Conservation (phyloP, 1,140 invertebrate species). For the Eurosta solidaginis region DNA sequence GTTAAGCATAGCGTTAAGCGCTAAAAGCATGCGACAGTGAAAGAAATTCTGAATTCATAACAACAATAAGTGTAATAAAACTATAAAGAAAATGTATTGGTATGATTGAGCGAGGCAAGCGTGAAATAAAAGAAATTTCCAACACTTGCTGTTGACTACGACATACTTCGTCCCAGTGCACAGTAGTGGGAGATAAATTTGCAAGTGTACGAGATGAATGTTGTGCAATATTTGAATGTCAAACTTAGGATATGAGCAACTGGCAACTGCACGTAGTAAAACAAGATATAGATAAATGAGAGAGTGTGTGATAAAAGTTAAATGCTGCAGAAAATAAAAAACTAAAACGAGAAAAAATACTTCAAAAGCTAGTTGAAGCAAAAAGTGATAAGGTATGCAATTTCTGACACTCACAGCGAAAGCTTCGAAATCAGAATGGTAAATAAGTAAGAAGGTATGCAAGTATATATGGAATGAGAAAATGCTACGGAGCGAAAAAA, state of each 20-base stretch:
- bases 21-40: not conserved
- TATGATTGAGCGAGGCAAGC: not conserved
- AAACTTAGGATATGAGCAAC: not conserved
- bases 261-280: constrained; percentile 24
- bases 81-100: not conserved
- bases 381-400: constrained; percentile 2
- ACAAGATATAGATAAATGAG: not conserved
- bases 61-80: not conserved
- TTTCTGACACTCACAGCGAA: not conserved
- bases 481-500: not conserved
- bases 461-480: not conserved
- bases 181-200: not conserved
- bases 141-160: not conserved
- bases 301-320: not conserved
- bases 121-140: not conserved
- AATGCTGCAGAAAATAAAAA: not conserved
- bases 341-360: not conserved
- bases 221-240: constrained; percentile 32
- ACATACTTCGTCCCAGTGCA: not conserved
- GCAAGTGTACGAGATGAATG: constrained; percentile 30
- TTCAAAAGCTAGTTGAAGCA: not conserved
- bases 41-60: not conserved
- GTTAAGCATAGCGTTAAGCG: not conserved
- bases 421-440: not conserved
- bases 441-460: not conserved